Evolutionary conservation across 2,113 vertebrate genomes (phyloP), one percentile per base, ranked within the genome.

Genomic region (Larimichthys polyactis): DNA sequence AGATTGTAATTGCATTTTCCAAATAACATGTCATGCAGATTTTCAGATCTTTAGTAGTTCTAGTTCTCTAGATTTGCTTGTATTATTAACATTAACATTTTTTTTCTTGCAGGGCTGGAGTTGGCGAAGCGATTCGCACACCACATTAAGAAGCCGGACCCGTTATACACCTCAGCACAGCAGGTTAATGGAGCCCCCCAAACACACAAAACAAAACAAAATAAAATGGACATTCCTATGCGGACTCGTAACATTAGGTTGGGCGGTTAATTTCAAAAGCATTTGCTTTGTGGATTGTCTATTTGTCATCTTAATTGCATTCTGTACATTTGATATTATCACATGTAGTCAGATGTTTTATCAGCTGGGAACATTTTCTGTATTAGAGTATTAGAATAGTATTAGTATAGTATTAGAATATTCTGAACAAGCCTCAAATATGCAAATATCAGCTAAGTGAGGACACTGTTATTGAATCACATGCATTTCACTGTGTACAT

Each of bases 61-160:
- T 17, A 17, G 43, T 43, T 55, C 24, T 14, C 44, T 27, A 64
- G 27, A 27, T 27, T 27, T 27, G 27, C 10, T 22, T 79, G 3
- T 55, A 2, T 77, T 49, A 15, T 44, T 75, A 5, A 65, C 4
- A 29, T 65, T 44, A n/a, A n/a, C n/a, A n/a, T 65, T 86, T 7
- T 65, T 44, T 43, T 44, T 76, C 1, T 65, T 86, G 44, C 75
- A 93, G 85, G 51, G 32, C 51, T 48, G 20, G 9, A 81, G n/a
- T 16, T 68, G 46, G 52, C 63, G 7, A 83, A 77, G 17, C 29
- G 79, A 32, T 12, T 15, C 12, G 0, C 40, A 29, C 7, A 60
- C 9, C 51, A 69, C 49, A 60, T 27, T 49, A 57, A 17, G 44
- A 79, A 75, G 54, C 22, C 57, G 36, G 55, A 67, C 49, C 58